Base-by-base conservation (phyloP, 2,888 invertebrate genomes). In the Drosophila seclusa region DNA sequence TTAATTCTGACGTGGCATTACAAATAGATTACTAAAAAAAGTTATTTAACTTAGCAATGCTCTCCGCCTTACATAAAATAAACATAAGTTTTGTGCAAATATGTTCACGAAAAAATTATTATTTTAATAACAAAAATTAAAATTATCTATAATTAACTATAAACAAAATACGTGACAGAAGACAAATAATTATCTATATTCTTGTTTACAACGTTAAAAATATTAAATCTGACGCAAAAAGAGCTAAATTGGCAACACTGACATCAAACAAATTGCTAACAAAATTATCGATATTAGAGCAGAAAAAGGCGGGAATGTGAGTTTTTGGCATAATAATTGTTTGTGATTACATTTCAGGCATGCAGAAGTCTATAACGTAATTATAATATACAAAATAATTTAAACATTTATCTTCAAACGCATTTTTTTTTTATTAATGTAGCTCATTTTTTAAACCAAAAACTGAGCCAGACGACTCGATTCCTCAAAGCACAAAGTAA, bases 311-410 rank as follows among this genome's bases (percentile, higher is more conserved):
- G 76, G 54, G 72, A 76, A 36, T 3, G 11, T 60, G 13, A 24
- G 29, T 29, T 34, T n/a, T 27, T 52, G 32, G 13, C 38, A 27
- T 36, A 21, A 40, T 48, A 31, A 36, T 40, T 58, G 40, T 62
- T 64, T 73, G n/a, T 49, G 31, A 40, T 32, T 52, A 67, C 1
- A 57, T n/a, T 48, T 16, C 11, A 24, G 72, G 34, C 16, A 82
- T 84, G 87, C 83, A 85, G 55, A 86, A 86, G 57, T 85, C 85
- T 0, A 85, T 85, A 83, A 88, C 86, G 85, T 88, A 82, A 82
- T 38, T 68, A 67, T 58, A 45, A 24, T 18, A 45, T 11, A n/a
- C 40, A 31, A 21, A 27, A 11, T 18, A 27, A 11, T 16, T 31
- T 18, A 5, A 21, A 24, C 7, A 5, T 42, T 16, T 24, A 10